Evolutionary conservation across 2,888 invertebrate species (phyloP).

Genomic region (Meta bourneti): DNA sequence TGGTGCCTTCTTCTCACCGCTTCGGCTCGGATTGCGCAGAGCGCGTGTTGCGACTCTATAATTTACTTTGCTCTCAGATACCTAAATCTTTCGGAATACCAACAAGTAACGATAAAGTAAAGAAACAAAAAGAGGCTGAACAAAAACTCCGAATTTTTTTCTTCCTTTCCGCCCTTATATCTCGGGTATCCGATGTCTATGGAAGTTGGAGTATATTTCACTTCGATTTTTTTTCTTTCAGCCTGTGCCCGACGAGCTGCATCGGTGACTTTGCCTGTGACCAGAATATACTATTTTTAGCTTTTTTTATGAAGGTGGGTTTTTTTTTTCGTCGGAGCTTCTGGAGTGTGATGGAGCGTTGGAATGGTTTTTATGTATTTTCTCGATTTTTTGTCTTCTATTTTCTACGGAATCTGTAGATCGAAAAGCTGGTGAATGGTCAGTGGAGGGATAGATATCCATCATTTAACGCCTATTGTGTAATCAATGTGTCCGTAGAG

Average conservation of each 20-base stretch:
- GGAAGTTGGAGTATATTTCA: slow-evolving; percentile 58
- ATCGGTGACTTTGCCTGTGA: slow-evolving; percentile 64
- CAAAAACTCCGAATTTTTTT: slow-evolving; percentile 22
- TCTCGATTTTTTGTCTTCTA: not conserved
- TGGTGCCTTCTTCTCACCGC: slow-evolving; percentile 28
- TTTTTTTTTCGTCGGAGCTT: slow-evolving; percentile 15
- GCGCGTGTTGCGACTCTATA: slow-evolving; percentile 66
- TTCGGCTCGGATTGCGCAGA: slow-evolving; percentile 51
- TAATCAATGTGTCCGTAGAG: not conserved
- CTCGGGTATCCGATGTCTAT: slow-evolving; percentile 59
- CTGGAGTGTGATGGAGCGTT: slow-evolving; percentile 20
- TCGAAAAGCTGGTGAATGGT: slow-evolving; percentile 12
- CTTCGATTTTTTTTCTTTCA: not conserved
- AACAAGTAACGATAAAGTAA: slow-evolving; percentile 59
- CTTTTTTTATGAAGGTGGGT: slow-evolving; percentile 25
- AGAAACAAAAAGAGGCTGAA: slow-evolving; percentile 30
- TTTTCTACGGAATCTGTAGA: slow-evolving; percentile 1
- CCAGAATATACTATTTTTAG: slow-evolving; percentile 56
- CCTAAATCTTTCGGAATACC: slow-evolving; percentile 72
- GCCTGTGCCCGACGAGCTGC: slow-evolving; percentile 14
- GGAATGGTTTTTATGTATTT: slow-evolving; percentile 9
- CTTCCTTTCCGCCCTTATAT: not conserved
- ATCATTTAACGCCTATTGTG: slow-evolving; percentile 30
- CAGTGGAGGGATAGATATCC: slow-evolving; percentile 15
- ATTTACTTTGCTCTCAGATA: slow-evolving; percentile 64